A percentile compares a stretch with the other conserved stretches of the same genome.
These are phyloP conservation scores for Physeter macrocephalus DNA, from an alignment of 2,113 vertebrate species.

Conservation along the genomic window DNA sequence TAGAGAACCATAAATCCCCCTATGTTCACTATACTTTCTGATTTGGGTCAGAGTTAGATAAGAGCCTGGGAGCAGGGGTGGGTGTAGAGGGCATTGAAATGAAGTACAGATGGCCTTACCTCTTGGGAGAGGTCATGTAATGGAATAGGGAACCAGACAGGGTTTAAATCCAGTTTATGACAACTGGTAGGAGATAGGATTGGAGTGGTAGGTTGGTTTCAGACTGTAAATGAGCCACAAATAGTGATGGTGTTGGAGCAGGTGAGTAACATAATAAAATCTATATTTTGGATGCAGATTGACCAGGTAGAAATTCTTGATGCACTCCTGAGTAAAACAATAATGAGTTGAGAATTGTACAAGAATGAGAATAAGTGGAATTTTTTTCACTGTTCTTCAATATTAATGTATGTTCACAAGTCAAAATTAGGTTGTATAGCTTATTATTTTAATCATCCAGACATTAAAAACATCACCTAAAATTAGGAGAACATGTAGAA, in stretches of 20 bases:
- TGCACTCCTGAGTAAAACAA: neutral
- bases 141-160: neutral
- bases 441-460: constrained; percentile 41
- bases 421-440: neutral
- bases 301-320: neutral
- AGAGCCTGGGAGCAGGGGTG: neutral
- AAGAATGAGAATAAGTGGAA: neutral
- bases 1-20: neutral
- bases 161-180: neutral
- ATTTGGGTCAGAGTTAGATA: neutral
- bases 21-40: neutral
- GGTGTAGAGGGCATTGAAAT: neutral
- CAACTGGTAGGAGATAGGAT: neutral
- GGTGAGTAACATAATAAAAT: neutral
- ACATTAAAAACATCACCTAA: constrained; percentile 50
- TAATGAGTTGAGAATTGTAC: neutral
- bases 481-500: constrained; percentile 22
- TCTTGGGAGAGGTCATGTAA: neutral
- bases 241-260: neutral
- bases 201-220: neutral
- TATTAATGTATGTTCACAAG: neutral
- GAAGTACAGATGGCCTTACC: neutral
- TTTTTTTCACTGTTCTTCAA: neutral
- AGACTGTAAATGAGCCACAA: neutral
- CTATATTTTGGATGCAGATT: neutral